Evolutionary conservation across 2,797 vertebrate genomes (phyloP).

Genomic region (Neosalanx taihuensis): DNA sequence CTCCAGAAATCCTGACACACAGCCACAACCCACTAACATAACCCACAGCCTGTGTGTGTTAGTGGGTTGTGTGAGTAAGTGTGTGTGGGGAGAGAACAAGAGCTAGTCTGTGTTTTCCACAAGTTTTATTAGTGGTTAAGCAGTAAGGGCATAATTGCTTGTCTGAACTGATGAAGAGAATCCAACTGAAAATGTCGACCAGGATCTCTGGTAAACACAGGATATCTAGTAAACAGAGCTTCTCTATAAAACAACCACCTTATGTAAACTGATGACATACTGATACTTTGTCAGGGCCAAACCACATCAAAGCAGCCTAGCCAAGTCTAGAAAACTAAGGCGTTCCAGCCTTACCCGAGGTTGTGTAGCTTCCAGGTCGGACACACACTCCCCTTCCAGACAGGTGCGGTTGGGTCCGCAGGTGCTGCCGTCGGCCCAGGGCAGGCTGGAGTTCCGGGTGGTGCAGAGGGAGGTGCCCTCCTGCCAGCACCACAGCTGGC

Average conservation of each 20-base stretch:
- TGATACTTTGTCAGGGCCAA: background rate
- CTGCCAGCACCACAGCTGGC: slow-evolving; percentile 90
- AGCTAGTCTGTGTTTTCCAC: slow-evolving; percentile 41
- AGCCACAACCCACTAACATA: slow-evolving; percentile 59
- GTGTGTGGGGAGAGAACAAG: background rate
- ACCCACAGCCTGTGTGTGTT: slow-evolving; percentile 40
- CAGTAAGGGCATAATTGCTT: slow-evolving; percentile 28
- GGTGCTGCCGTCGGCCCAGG: slow-evolving; percentile 88
- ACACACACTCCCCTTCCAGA: slow-evolving; percentile 74
- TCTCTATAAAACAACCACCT: background rate
- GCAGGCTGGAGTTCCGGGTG: slow-evolving; percentile 88
- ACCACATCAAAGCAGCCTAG: background rate
- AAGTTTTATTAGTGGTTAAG: slow-evolving; percentile 59
- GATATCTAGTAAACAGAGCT: background rate
- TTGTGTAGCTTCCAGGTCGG: slow-evolving; percentile 60
- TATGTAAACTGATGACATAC: background rate
- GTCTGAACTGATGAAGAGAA: slow-evolving; percentile 58
- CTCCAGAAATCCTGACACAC: slow-evolving; percentile 61
- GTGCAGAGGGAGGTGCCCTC: slow-evolving; percentile 80
- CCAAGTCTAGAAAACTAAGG: background rate
- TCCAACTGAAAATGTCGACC: slow-evolving; percentile 9
- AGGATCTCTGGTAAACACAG: background rate
- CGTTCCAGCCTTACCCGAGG: slow-evolving; percentile 52
- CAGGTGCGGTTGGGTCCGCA: slow-evolving; percentile 75
- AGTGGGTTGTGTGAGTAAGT: background rate